These are phyloP conservation scores for Formica exsecta DNA, from an alignment of 1,140 invertebrate genomes.

Conservation along the genomic window DNA sequence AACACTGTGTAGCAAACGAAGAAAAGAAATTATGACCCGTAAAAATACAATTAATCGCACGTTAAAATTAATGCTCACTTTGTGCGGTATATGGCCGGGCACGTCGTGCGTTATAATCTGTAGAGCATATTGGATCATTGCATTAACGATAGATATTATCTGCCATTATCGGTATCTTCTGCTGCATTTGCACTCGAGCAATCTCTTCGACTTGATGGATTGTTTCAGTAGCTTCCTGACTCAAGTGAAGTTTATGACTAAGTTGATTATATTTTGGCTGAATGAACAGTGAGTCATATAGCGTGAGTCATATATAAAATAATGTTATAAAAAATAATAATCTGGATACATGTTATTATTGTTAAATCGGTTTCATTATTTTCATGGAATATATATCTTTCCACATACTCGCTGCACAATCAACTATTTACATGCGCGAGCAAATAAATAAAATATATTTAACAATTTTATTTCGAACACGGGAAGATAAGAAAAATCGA, in stretches of 20 bases:
- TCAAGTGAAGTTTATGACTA: constrained; percentile 28
- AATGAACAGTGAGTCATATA: constrained; percentile 27
- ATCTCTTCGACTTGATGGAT: constrained; percentile 52
- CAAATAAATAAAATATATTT: no score
- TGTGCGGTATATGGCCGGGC: constrained; percentile 42
- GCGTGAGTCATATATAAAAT: background rate
- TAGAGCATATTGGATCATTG: constrained; percentile 49
- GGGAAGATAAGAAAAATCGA: background rate
- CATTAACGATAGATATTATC: constrained; percentile 36
- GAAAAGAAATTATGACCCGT: constrained; percentile 20
- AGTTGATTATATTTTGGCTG: constrained; percentile 49
- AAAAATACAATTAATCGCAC: constrained; percentile 53
- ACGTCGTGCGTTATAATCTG: constrained; percentile 35
- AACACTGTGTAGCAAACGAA: background rate
- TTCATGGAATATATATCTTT: background rate
- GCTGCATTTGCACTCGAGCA: constrained; percentile 16
- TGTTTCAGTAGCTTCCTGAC: constrained; percentile 50
- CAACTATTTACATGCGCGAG: no score
- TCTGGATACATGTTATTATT: background rate
- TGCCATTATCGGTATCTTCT: constrained; percentile 44
- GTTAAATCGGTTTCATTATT: no score
- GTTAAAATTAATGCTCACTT: constrained; percentile 34
- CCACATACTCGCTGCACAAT: no score
- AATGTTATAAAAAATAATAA: background rate
- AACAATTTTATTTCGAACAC: background rate